Percentiles rank a stretch among this genome's conserved stretches.
These are phyloP conservation scores for Carapus acus DNA, from an alignment of 2,797 vertebrate species.

Conservation along the genomic window DNA sequence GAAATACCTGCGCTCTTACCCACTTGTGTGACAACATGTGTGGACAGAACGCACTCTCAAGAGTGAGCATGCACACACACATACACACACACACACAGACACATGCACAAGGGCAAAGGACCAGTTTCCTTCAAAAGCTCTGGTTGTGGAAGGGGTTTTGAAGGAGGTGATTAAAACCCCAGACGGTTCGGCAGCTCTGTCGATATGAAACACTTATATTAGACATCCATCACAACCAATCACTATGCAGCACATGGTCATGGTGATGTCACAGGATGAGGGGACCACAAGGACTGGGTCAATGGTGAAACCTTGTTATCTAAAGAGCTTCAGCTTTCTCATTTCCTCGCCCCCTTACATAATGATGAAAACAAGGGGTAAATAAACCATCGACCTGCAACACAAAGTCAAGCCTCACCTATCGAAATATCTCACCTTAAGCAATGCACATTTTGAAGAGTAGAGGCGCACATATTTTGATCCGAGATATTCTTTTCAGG, in stretches of 20 bases:
- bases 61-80: constrained; percentile 8
- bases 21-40: constrained; percentile 9
- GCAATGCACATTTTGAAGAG: constrained; percentile 9
- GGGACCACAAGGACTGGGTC: constrained; percentile 59
- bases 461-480: no score
- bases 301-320: constrained; percentile 34
- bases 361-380: constrained; percentile 12
- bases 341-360: constrained; percentile 6
- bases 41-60: no score
- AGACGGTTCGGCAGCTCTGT: constrained; percentile 28
- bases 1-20: constrained; percentile 43
- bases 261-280: constrained; percentile 50
- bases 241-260: constrained; percentile 38
- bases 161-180: constrained; percentile 58
- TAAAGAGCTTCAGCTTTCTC: constrained; percentile 22
- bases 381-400: constrained; percentile 7
- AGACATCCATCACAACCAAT: constrained; percentile 49
- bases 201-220: constrained; percentile 46
- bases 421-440: neutral
- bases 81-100: constrained; percentile 37
- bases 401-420: constrained; percentile 14
- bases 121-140: constrained; percentile 50
- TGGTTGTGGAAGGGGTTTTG: constrained; percentile 43
- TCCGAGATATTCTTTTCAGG: no score
- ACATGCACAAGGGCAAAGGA: constrained; percentile 29